These are phyloP conservation scores for Tiaroga cobitis DNA, from an alignment of 2,797 vertebrate species.

Conservation along the genomic window DNA sequence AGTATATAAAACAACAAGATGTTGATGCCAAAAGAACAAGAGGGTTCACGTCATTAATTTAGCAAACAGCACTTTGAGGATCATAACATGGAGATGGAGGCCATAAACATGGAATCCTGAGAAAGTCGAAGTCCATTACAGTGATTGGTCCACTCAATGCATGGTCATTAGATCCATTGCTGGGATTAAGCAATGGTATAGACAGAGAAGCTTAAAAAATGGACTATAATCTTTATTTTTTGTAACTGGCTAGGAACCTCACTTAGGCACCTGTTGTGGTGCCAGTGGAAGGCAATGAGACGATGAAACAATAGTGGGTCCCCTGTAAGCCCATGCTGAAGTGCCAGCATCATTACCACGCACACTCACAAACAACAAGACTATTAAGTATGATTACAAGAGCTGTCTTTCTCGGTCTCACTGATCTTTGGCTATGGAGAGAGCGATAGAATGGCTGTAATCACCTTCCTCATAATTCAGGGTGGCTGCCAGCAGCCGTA, in stretches of 20 bases:
- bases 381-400: slow-evolving; percentile 66
- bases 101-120: slow-evolving; percentile 51
- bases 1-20: slow-evolving; percentile 23
- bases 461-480: slow-evolving; percentile 61
- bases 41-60: slow-evolving; percentile 49
- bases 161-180: slow-evolving; percentile 39
- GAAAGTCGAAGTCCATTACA: slow-evolving; percentile 53
- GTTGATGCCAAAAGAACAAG: neutral
- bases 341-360: slow-evolving; percentile 57
- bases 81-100: slow-evolving; percentile 57
- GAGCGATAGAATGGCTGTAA: slow-evolving; percentile 48
- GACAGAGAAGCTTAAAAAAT: slow-evolving; percentile 1
- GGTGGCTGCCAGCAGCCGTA: slow-evolving; percentile 46
- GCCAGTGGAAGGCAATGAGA: slow-evolving; percentile 34
- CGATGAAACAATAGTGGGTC: slow-evolving; percentile 53
- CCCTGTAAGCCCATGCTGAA: slow-evolving; percentile 43
- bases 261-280: slow-evolving; percentile 39
- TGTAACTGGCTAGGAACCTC: neutral
- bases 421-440: slow-evolving; percentile 57
- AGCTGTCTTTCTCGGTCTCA: slow-evolving; percentile 57
- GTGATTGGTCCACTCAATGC: slow-evolving; percentile 48
- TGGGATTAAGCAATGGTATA: slow-evolving; percentile 22
- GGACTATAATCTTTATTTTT: neutral
- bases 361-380: slow-evolving; percentile 60
- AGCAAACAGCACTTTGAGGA: slow-evolving; percentile 47